phyloP scores from a whole-genome alignment of 2,888 invertebrate genomes.

The Eristalinus sepulchralis region DNA sequence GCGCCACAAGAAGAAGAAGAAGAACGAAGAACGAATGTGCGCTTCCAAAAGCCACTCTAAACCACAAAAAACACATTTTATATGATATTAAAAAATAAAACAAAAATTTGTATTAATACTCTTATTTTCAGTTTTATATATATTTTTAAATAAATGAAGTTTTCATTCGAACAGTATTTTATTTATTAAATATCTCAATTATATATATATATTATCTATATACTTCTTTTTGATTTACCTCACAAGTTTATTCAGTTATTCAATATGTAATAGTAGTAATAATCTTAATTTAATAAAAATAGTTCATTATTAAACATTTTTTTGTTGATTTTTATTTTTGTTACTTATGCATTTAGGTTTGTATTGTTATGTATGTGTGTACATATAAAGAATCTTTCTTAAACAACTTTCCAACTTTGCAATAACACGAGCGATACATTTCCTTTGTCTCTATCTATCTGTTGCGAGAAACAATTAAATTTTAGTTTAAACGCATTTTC shows the following conservation, averaged over 20 bases:
- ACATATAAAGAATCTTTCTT: conserved; percentile 46
- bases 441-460: conserved; percentile 29
- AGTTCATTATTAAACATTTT: conserved; percentile 54
- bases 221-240: conserved; percentile 46
- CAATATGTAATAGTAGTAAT: conserved; percentile 55
- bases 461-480: conserved; percentile 24
- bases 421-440: conserved; percentile 46
- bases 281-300: conserved; percentile 58
- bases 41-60: neutral
- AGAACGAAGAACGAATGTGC: too few species aligned
- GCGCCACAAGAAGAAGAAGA: too few species aligned
- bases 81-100: conserved; percentile 35
- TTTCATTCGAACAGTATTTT: conserved; percentile 66
- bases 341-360: conserved; percentile 37
- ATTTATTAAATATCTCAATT: conserved; percentile 60
- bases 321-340: conserved; percentile 37
- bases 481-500: conserved; percentile 13
- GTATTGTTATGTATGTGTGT: conserved; percentile 39
- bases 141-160: conserved; percentile 69
- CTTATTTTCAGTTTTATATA: conserved; percentile 61
- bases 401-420: conserved; percentile 41
- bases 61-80: neutral
- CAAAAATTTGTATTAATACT: conserved; percentile 55
- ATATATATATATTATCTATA: conserved; percentile 41
- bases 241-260: conserved; percentile 50